phyloP scores from a whole-genome alignment of 2,797 vertebrate species.

The Crax fasciolata region DNA sequence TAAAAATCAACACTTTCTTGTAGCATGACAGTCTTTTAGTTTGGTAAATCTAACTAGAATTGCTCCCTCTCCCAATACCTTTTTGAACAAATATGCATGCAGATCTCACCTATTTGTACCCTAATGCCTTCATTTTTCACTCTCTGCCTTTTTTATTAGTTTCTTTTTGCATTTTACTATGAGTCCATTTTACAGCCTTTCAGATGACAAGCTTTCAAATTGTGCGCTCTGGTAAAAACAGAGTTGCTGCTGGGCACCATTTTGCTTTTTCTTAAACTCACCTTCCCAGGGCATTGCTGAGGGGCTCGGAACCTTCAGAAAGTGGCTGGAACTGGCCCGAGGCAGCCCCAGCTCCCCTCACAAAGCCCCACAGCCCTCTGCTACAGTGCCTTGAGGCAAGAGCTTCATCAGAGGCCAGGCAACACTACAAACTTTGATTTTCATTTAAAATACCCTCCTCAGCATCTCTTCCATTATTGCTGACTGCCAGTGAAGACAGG shows the following conservation, averaged over 20 bases:
- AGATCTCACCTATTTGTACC: neutral
- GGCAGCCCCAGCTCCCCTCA: accelerated
- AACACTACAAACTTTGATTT: neutral
- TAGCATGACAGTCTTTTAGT: neutral
- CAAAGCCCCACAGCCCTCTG: accelerated
- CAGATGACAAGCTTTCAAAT: neutral
- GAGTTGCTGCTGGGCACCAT: accelerated
- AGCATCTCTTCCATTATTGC: accelerated
- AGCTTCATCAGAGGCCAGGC: neutral
- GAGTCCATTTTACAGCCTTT: neutral
- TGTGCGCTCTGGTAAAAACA: neutral
- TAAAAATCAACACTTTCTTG: neutral
- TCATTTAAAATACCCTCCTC: neutral
- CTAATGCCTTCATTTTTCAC: neutral
- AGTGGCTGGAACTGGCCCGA: accelerated
- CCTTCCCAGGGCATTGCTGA: accelerated
- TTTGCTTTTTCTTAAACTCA: neutral
- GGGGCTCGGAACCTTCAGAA: neutral
- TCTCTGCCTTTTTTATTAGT: neutral
- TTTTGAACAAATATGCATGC: neutral
- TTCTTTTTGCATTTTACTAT: neutral
- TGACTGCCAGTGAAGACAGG: too few relatives aligned
- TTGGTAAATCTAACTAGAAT: neutral
- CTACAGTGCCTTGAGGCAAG: accelerated
- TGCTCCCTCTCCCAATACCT: accelerated